phyloP scores from a whole-genome alignment of 2,888 invertebrate genomes.

The Drosophila prostipennis region DNA sequence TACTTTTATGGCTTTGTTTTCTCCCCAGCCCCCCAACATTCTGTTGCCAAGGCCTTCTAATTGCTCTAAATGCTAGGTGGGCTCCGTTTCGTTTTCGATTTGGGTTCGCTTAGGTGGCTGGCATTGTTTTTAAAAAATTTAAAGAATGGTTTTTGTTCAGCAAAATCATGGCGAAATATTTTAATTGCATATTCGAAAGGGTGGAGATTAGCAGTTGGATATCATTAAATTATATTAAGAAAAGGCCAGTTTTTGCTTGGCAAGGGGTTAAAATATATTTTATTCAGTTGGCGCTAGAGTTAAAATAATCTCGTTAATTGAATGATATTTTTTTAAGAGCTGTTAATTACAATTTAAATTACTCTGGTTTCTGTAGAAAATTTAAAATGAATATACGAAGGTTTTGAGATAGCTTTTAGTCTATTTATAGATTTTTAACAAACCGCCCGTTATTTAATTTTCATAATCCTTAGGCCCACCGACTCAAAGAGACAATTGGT shows the following conservation, averaged over 20 bases:
- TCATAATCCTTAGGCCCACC: background rate
- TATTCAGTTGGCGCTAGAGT: too few species aligned
- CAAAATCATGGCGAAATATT: constrained; percentile 73
- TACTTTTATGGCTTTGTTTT: constrained; percentile 53
- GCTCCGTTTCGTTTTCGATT: constrained; percentile 25
- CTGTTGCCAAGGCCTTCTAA: constrained; percentile 57
- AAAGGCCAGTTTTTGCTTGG: background rate
- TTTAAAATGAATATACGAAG: too few species aligned
- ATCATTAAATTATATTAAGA: constrained; percentile 15
- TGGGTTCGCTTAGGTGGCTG: constrained; percentile 12
- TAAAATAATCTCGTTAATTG: background rate
- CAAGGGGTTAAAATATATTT: too few species aligned
- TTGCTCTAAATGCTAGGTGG: constrained; percentile 64
- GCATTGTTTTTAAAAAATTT: constrained; percentile 11
- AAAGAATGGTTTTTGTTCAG: constrained; percentile 53
- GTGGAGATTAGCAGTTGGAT: background rate
- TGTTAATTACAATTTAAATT: too few species aligned
- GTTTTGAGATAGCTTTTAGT: too few species aligned
- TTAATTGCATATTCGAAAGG: constrained; percentile 60
- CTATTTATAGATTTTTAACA: background rate
- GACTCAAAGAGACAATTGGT: background rate
- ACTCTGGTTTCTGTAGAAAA: too few species aligned
- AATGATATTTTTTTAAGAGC: background rate
- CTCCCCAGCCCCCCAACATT: constrained; percentile 13
- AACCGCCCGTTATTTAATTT: background rate